phyloP scores from a whole-genome alignment of 2,113 vertebrate genomes.

The Hiodon tergisus region DNA sequence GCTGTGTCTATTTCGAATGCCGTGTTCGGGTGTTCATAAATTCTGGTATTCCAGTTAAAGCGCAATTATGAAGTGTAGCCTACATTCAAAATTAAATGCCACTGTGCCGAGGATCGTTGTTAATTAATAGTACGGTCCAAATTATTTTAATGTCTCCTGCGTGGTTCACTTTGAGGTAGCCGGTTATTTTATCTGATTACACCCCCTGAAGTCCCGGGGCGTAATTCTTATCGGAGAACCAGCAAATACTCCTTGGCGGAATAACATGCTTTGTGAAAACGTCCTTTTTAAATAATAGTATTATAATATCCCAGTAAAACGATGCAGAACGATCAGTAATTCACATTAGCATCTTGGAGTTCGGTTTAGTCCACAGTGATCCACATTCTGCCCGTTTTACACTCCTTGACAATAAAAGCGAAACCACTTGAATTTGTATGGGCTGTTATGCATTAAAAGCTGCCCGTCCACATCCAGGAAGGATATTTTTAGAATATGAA shows the following conservation, averaged over 20 bases:
- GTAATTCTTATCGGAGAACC: constrained; percentile 7
- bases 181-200: not conserved
- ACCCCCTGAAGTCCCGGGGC: constrained; percentile 11
- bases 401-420: constrained; percentile 4
- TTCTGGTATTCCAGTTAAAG: constrained; percentile 40
- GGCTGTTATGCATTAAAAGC: not conserved
- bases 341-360: constrained; percentile 14
- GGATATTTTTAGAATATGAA: not conserved
- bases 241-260: constrained; percentile 6
- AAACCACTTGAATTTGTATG: not conserved
- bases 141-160: constrained; percentile 33
- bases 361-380: constrained; percentile 7
- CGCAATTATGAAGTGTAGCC: constrained; percentile 41
- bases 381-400: constrained; percentile 5
- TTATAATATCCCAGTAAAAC: not conserved
- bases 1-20: constrained; percentile 45
- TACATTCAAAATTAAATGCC: too few species aligned
- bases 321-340: not conserved
- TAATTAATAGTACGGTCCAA: constrained; percentile 27
- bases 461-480: constrained; percentile 2
- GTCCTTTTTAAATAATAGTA: not conserved
- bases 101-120: not conserved
- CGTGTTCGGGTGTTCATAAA: constrained; percentile 2
- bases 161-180: constrained; percentile 2
- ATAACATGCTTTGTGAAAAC: constrained; percentile 11